Percentiles rank a stretch among this genome's conserved stretches.
Conservation (phyloP, 2,113 vertebrate species). For the Chamaetylas fuelleborni region DNA sequence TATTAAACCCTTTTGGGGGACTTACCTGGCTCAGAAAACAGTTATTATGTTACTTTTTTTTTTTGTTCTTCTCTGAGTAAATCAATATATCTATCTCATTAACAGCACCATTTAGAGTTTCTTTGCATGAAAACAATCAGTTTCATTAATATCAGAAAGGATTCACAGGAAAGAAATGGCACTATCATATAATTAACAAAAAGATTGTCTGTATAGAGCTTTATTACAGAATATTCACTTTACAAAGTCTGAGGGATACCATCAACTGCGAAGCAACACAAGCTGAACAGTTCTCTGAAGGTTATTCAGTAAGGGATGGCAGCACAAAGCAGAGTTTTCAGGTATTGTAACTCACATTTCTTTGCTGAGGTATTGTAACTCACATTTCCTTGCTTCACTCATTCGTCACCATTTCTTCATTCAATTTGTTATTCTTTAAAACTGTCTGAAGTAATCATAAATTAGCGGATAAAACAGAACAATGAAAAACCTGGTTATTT, state of each 20-base stretch:
- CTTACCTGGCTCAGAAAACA: not conserved
- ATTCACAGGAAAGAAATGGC: not conserved
- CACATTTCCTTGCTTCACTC: not conserved
- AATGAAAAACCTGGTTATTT: conserved; percentile 44
- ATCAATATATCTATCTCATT: not conserved
- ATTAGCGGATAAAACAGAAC: conserved; percentile 37
- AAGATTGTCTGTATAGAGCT: not conserved
- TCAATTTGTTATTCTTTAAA: conserved; percentile 29
- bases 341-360: not conserved
- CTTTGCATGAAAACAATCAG: not conserved
- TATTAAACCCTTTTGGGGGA: not conserved
- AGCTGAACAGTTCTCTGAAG: not conserved
- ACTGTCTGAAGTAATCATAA: conserved; percentile 29
- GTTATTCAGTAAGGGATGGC: not conserved
- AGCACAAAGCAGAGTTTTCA: not conserved
- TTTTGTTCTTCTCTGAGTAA: not conserved
- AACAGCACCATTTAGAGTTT: not conserved
- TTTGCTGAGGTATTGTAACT: not conserved
- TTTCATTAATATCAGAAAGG: not conserved
- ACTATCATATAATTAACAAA: not conserved
- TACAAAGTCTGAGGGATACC: not conserved
- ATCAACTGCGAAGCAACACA: not conserved
- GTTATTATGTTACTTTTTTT: not conserved
- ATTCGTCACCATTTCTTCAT: conserved; percentile 6
- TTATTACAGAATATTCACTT: not conserved